These are phyloP conservation scores for Drosophila elegans DNA, from an alignment of 1,140 invertebrate species.

Conservation along the genomic window DNA sequence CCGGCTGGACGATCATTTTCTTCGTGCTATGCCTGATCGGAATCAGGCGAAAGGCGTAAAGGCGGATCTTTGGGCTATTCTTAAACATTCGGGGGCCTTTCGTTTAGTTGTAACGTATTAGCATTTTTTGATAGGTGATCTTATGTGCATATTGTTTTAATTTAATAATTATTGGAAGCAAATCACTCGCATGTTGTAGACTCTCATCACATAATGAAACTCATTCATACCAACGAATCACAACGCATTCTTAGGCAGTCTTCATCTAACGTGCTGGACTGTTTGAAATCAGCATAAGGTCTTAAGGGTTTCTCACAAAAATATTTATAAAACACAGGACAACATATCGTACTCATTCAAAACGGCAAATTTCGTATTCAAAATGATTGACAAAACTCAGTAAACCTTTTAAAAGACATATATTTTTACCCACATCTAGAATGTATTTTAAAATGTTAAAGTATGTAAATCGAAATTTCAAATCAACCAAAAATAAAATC, in stretches of 20 bases:
- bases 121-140: conserved; percentile 74
- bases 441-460: conserved; percentile 14
- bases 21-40: conserved; percentile 85
- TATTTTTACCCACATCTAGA: background rate
- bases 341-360: conserved; percentile 51
- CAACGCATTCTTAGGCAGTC: conserved; percentile 25
- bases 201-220: conserved; percentile 49
- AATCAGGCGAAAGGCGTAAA: conserved; percentile 84
- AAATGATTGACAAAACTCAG: conserved; percentile 12
- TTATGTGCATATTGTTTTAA: conserved; percentile 72
- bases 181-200: conserved; percentile 78
- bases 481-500: conserved; percentile 65
- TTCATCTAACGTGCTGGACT: conserved; percentile 2
- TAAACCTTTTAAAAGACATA: conserved; percentile 2
- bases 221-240: conserved; percentile 43
- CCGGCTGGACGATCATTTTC: conserved; percentile 86
- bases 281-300: conserved; percentile 51
- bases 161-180: conserved; percentile 78
- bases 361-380: conserved; percentile 24
- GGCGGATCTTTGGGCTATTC: conserved; percentile 15
- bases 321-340: conserved; percentile 69
- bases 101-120: conserved; percentile 55
- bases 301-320: conserved; percentile 71
- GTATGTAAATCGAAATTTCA: conserved; percentile 52
- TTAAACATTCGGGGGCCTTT: conserved; percentile 37